These are phyloP conservation scores for Sturnira hondurensis DNA, from an alignment of 2,113 vertebrate genomes.

Conservation along the genomic window DNA sequence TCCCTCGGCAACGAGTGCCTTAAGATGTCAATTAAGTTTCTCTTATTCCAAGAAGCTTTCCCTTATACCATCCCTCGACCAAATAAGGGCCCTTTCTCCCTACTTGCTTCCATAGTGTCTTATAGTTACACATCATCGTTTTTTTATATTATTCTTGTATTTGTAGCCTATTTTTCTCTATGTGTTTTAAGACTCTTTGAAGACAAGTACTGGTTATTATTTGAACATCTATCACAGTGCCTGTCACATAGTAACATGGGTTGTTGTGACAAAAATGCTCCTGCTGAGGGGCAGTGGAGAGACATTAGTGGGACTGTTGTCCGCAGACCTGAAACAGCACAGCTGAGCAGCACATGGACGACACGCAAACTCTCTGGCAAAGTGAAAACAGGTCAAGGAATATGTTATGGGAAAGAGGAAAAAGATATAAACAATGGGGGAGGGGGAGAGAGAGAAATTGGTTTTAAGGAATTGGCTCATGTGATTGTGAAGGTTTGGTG, in stretches of 20 bases:
- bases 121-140: background rate
- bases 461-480: background rate
- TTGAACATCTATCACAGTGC: background rate
- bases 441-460: background rate
- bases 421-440: background rate
- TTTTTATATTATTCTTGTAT: background rate
- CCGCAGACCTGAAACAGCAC: background rate
- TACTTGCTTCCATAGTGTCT: background rate
- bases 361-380: background rate
- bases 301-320: background rate
- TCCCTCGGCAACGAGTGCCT: background rate
- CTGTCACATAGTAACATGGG: background rate
- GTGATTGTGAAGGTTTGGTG: background rate
- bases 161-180: background rate
- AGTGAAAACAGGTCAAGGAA: background rate
- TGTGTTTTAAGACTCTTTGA: background rate
- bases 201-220: background rate
- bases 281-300: background rate
- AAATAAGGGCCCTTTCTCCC: background rate
- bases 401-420: background rate
- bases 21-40: background rate
- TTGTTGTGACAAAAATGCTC: background rate
- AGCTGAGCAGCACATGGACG: fast-evolving
- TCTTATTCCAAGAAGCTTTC: background rate
- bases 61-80: background rate